Percentiles rank a stretch among this genome's conserved stretches.
Conservation (phyloP, 2,113 vertebrate species). For the Calyptomena viridis region DNA sequence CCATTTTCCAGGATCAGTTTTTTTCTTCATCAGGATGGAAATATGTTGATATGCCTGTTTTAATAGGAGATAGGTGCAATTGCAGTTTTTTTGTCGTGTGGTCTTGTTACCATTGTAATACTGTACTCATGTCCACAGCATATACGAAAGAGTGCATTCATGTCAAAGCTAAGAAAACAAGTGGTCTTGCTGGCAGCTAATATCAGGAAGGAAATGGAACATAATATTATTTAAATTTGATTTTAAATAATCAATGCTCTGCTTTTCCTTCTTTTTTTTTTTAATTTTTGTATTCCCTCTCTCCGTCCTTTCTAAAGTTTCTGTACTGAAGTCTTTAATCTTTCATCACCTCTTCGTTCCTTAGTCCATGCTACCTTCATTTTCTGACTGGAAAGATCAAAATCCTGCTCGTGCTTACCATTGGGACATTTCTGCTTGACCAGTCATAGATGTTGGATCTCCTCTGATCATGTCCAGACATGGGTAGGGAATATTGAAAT, state of each 20-base stretch:
- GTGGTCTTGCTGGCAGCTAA: neutral
- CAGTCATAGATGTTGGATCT: neutral
- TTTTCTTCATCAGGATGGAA: neutral
- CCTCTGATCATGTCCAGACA: neutral
- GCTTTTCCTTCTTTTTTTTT: neutral
- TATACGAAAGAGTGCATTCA: neutral
- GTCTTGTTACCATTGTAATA: neutral
- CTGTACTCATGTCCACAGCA: neutral
- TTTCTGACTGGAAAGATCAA: neutral
- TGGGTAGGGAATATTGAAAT: neutral
- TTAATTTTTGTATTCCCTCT: neutral
- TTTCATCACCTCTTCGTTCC: neutral
- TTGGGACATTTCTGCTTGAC: neutral
- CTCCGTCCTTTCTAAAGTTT: neutral
- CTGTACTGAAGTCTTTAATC: neutral
- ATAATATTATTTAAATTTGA: neutral
- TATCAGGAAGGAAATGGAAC: neutral
- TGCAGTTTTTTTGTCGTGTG: neutral
- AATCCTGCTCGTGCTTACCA: neutral
- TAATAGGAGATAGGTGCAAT: neutral
- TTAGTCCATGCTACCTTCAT: neutral
- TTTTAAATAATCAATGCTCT: neutral
- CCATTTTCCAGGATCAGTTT: neutral
- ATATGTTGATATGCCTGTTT: neutral
- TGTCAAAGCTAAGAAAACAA: neutral